phyloP scores from a whole-genome alignment of 2,797 vertebrate species.

The Corythornis leucogaster region DNA sequence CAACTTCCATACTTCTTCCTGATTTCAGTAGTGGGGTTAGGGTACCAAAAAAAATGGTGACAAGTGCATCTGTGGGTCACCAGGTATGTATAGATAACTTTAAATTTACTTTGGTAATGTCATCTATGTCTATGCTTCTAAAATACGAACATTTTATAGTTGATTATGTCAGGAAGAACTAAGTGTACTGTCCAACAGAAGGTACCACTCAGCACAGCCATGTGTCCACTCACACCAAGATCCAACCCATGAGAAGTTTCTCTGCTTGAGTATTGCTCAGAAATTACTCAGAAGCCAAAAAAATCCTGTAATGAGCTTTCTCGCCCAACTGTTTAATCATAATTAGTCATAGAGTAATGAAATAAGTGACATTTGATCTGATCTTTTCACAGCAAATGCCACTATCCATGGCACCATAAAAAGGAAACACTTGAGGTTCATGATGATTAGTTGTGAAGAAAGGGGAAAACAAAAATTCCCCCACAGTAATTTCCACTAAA shows the following conservation, averaged over 20 bases:
- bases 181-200: background rate
- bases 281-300: conserved; percentile 8
- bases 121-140: background rate
- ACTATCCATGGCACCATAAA: background rate
- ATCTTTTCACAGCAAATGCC: conserved; percentile 42
- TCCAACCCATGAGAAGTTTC: background rate
- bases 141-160: background rate
- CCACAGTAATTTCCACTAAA: background rate
- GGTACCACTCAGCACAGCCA: background rate
- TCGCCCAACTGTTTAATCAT: background rate
- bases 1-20: background rate
- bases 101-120: background rate
- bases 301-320: background rate
- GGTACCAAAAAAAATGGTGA: background rate
- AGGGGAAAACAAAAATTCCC: background rate
- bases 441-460: background rate
- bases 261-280: background rate
- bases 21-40: background rate
- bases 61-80: background rate
- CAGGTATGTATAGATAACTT: background rate
- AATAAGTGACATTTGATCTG: conserved; percentile 54
- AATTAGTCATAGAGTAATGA: conserved; percentile 60
- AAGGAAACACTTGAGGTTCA: background rate
- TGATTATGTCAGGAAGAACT: background rate
- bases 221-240: background rate